Base-by-base conservation (phyloP, 2,113 vertebrate genomes). In the Phaetusa simplex region DNA sequence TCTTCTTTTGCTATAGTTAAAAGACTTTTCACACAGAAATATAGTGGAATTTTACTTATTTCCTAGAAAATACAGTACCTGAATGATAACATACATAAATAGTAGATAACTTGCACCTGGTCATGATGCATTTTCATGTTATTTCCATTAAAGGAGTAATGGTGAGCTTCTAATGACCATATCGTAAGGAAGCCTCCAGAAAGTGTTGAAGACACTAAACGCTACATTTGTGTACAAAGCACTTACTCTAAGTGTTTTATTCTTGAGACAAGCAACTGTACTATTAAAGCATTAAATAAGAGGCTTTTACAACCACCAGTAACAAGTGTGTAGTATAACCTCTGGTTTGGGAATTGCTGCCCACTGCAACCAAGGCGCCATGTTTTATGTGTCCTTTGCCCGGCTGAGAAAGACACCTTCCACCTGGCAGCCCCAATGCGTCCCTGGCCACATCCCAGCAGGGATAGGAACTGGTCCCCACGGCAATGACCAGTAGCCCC, bases 361-460 rank as follows among this genome's bases (percentile, higher is more conserved):
- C 64, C 53, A 20, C 20, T 86, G 91, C 32, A 82, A 38, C 43
- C 29, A 52, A 62, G 23, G 29, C 20, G n/a, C 40, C 27, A 9
- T 14, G 12, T 73, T 88, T 82, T 38, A 12, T 24, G 32, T 29
- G 43, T 38, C 30, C 40, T 76, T 87, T 32, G 12, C 64, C 15
- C 9, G 1, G 65, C 20, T 2, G 9, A 66, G 49, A 50, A 50
- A 65, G 26, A 17, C 12, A 47, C 1, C 2, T 7, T 74, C 12
- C 43, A 56, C 12, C 3, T 0, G 2, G 50, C 49, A 95, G 8
- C 34, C 20, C 45, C 8, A 2, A 0, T 1, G 7, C 5, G 9
- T 82, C 24, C 69, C 53, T 10, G 5, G 4, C 22, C 4, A 5
- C 2, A 0, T 64, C 23, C 42, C 30, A 36, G 62, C 3, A 8